Evolutionary conservation across 2,113 vertebrate species (phyloP).

Genomic region (mouse (Mus musculus)): DNA sequence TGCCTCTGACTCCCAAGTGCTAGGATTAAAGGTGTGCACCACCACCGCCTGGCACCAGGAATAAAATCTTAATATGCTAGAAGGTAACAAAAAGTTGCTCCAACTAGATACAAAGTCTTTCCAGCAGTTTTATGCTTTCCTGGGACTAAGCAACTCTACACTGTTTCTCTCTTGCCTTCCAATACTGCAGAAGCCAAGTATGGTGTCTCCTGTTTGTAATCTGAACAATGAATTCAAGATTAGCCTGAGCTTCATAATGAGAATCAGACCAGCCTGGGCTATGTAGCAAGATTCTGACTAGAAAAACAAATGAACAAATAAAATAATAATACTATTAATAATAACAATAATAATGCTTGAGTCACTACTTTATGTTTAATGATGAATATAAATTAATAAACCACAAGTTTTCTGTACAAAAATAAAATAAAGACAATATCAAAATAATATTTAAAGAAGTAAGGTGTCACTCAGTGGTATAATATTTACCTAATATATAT

Average conservation of each 20-base stretch:
- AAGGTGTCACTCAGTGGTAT: background rate
- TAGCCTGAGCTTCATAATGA: background rate
- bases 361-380: conserved; percentile 38
- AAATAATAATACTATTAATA: background rate
- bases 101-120: conserved; percentile 30
- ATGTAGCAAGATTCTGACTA: background rate
- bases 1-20: no score
- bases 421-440: conserved; percentile 33
- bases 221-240: background rate
- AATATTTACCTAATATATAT: background rate
- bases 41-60: background rate
- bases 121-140: conserved; percentile 1
- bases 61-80: conserved; percentile 50
- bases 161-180: background rate
- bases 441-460: conserved; percentile 24
- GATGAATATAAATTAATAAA: conserved; percentile 34
- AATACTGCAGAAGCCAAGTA: background rate
- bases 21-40: no score
- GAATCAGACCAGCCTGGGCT: background rate
- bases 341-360: background rate
- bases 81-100: conserved; percentile 30
- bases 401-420: conserved; percentile 52
- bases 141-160: background rate
- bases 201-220: background rate
- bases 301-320: background rate